Base-by-base conservation (phyloP, 2,797 vertebrate genomes). In the Arremon brunneinucha region DNA sequence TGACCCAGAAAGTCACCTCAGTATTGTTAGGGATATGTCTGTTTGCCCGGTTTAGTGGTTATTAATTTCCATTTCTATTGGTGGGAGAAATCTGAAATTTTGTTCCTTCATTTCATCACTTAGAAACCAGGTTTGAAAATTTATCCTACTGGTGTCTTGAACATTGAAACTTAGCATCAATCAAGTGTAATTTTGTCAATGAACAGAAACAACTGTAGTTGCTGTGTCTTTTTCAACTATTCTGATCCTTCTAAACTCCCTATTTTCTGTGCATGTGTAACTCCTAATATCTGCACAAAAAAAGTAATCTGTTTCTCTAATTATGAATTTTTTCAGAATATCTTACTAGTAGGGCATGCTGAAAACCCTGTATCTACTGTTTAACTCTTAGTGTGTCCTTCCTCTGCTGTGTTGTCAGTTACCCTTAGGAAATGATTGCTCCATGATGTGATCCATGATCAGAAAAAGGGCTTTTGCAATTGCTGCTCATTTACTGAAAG, bases 401-500 rank as follows among this genome's bases (percentile, higher is more conserved):
- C 6, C 55, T 94, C 20, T 91, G 9, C 75, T 93, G 15, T 50
- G 63, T 95, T 76, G 43, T 83, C 39, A 67, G 55, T 92, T 94
- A 77, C 44, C 12, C 75, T 94, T 65, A 86, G 62, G 57, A 64
- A 71, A 44, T 85, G 41, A 59, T 94, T 93, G 37, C 63, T 91
- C 60, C 43, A 4, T 91, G 35, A 59, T 87, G 71, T 74, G 47
- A 92, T 35, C 67, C 62, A 59, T 30, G 69, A 12, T 92, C 46
- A 83, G 57, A 83, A 72, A 82, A 78, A 34, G 12, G 14, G 6
- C 50, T 84, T 95, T 94, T 89, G 74, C 60, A 94, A 35, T 90
- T 94, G 56, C 93, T 96, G 5, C 89, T 95, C 27, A 34, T 85
- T 89, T 96, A 52, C 63, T 53, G 65, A 90, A 93, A 92, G n/a